Percentiles rank a stretch among this genome's conserved stretches.
Conservation (phyloP, 2,888 invertebrate species). For the Leptinotarsa juncta region DNA sequence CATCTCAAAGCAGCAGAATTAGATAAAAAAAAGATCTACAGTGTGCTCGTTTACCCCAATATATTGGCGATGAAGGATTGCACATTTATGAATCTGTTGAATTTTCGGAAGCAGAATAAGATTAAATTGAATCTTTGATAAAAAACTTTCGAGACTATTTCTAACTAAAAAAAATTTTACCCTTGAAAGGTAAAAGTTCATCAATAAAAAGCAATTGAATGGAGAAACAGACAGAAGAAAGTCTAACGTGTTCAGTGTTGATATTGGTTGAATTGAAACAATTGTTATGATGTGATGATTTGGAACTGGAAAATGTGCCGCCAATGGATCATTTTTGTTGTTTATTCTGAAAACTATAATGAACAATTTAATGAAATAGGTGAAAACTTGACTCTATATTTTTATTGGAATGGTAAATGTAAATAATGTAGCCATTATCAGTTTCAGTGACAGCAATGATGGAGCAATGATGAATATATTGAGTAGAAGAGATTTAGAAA, state of each 20-base stretch:
- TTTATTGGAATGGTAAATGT: no score
- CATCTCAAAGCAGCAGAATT: background rate
- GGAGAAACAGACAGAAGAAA: background rate
- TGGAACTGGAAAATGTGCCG: no score
- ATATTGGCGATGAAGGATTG: constrained; percentile 6
- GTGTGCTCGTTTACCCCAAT: constrained; percentile 6
- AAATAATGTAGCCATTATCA: no score
- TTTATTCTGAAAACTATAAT: no score
- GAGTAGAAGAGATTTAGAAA: background rate
- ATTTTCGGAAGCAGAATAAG: background rate
- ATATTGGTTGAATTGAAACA: no score
- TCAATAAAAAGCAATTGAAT: constrained; percentile 8
- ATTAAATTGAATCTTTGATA: background rate
- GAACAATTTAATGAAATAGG: no score
- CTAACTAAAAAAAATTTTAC: background rate
- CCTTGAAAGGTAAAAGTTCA: constrained; percentile 1
- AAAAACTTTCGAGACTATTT: background rate
- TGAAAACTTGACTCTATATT: no score
- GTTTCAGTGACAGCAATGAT: no score
- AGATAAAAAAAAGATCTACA: background rate
- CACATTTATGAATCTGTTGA: background rate
- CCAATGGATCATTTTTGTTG: no score
- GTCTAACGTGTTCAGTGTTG: constrained; percentile 10
- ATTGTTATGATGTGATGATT: no score
- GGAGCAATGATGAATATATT: background rate